Evolutionary conservation across 2,888 invertebrate species (phyloP), one percentile per base, ranked within the genome.

Genomic region (Monochamus alternatus): DNA sequence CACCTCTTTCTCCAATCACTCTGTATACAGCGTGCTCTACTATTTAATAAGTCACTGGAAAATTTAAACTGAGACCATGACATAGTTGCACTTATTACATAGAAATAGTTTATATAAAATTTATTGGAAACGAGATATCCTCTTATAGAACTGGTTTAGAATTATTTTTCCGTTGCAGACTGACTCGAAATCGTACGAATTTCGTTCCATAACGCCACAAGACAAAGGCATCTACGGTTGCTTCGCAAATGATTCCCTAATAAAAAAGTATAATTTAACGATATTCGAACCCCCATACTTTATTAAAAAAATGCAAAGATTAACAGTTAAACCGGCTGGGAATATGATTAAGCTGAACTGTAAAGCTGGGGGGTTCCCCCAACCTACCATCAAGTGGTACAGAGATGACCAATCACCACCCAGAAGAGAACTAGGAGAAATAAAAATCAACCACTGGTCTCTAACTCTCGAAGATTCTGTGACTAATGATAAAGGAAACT

Each of bases 201-300:
- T 83, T 9, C 43, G 22, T 47, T 98, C 98, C 87, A 96, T 98
- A 0, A 96, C 96, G 0, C 91, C 94, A 79, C 93, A 94, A 30
- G 94, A 98, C 84, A 96, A 96, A 87, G 99, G 98, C 5, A 96
- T 96, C 95, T 99, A 99, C 86, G 95, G 96, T 0, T 99, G 99
- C 60, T 80, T 78, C 52, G 77, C 72, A 32, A 74, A 80, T 66
- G 79, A 75, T 51, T 69, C 44, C 30, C 55, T 79, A 14, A 69
- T 81, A 52, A 83, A 80, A 75, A 79, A 69, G 73, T 84, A 79
- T 64, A 80, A 82, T 30, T 43, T 84, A 59, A 82, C 76, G 0
- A 78, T 84, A 5, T 74, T 76, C n/a, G 82, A 84, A 73, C 79
- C 84, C 12, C 85, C 86, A 7, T 81, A 80, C 75, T 86, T 83